phyloP scores from a whole-genome alignment of 2,888 invertebrate species.

The Theodoxus fluviatilis region DNA sequence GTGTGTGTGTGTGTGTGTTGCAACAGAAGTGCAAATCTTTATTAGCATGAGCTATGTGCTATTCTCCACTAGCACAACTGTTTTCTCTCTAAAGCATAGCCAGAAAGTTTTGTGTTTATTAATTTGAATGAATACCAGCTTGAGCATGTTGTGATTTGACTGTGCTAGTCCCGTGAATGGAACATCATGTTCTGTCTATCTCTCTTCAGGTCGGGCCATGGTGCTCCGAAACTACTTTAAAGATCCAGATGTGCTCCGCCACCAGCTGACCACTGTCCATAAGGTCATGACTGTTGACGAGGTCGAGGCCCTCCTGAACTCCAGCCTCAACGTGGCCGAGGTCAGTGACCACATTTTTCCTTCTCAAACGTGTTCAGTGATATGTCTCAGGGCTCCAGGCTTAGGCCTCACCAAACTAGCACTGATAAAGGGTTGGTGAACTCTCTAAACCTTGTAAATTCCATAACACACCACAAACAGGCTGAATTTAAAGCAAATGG shows the following conservation, averaged over 20 bases:
- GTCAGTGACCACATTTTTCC: conserved; percentile 35
- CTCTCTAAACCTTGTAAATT: too few species aligned
- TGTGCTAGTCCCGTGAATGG: not conserved
- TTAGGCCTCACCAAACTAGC: too few species aligned
- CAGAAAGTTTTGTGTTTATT: not conserved
- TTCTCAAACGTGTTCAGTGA: too few species aligned
- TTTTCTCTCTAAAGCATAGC: not conserved
- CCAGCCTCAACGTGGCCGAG: conserved; percentile 43
- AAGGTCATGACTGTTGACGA: conserved; percentile 35
- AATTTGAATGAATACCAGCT: too few species aligned
- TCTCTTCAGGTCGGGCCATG: conserved; percentile 38
- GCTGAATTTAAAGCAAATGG: too few species aligned
- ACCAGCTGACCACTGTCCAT: conserved; percentile 39
- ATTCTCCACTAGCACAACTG: not conserved
- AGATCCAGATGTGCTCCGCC: conserved; percentile 43
- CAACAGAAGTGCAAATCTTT: not conserved
- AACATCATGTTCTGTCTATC: not conserved
- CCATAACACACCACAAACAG: too few species aligned
- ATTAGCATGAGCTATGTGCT: not conserved
- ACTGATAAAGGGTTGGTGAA: too few species aligned
- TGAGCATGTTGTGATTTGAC: not conserved
- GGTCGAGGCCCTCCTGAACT: conserved; percentile 44
- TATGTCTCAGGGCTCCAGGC: too few species aligned
- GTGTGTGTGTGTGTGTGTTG: not conserved
- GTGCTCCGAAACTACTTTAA: conserved; percentile 41